Evolutionary conservation across 2,797 vertebrate genomes (phyloP).

Genomic region (Helarctos malayanus): DNA sequence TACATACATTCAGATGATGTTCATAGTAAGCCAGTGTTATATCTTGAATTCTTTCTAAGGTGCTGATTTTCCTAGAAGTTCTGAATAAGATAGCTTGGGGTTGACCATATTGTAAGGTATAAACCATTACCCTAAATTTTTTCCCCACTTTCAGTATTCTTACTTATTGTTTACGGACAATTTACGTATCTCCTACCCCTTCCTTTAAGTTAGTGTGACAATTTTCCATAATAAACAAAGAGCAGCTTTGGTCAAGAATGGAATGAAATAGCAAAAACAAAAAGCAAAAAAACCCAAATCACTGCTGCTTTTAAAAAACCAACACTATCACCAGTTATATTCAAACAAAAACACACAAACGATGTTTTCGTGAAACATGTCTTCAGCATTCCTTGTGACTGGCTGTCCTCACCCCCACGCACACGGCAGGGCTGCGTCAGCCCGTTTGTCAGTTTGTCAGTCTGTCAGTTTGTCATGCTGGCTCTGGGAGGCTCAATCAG

Average conservation of each 20-base stretch:
- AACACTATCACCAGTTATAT: slow-evolving; percentile 88
- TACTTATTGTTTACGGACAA: slow-evolving; percentile 95
- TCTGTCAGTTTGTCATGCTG: slow-evolving; percentile 87
- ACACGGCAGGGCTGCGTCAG: slow-evolving; percentile 74
- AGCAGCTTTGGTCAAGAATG: slow-evolving; percentile 97
- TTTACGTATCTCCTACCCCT: slow-evolving; percentile 96
- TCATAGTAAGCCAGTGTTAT: background rate
- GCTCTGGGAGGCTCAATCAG: slow-evolving; percentile 85
- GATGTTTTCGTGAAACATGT: slow-evolving; percentile 82
- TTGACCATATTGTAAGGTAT: background rate
- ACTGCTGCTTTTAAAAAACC: slow-evolving; percentile 90
- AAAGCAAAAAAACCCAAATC: slow-evolving; percentile 81
- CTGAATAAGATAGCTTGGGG: background rate
- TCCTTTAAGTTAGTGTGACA: slow-evolving; percentile 94
- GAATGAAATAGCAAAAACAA: slow-evolving; percentile 89
- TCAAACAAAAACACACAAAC: slow-evolving; percentile 81
- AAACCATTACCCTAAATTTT: background rate
- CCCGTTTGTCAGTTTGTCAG: background rate
- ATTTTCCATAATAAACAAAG: slow-evolving; percentile 90
- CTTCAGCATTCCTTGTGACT: slow-evolving; percentile 91
- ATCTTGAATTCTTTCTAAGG: background rate
- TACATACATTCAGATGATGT: background rate
- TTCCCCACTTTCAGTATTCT: slow-evolving; percentile 75
- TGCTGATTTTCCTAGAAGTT: background rate
- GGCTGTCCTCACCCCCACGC: slow-evolving; percentile 83